Evolutionary conservation across 2,888 invertebrate genomes (phyloP), one percentile per base, ranked within the genome.

Genomic region (Lithophane leautieri): DNA sequence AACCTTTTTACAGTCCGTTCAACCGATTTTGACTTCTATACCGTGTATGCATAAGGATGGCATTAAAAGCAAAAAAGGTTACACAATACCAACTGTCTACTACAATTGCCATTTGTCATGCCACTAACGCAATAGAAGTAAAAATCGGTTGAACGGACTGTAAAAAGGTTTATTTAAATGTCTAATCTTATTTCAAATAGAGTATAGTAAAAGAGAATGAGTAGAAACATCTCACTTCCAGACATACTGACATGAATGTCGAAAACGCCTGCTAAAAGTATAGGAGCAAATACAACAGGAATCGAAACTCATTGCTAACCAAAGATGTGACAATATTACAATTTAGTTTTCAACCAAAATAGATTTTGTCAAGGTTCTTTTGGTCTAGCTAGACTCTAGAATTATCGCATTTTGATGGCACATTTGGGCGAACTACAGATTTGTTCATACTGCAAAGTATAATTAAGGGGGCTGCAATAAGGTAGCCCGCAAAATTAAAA

Each of bases 281-380:
- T 61, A 50, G 9, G 6, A 69, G 44, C 44, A 62, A 68, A 62
- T 11, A 60, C 34, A 56, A 42, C 2, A 61, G 54, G 28, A 78
- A 76, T 56, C 19, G 19, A 40, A 47, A 78, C 2, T 58, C 54
- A 34, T 52, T 78, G 71, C 56, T 78, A 34, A 62, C 28, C 22
- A 56, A 71, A 42, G 25, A 56, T 40, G 40, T 42, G 11, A 44
- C 58, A 50, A 42, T 58, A n/a, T 14, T 52, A 52, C 22, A 65
- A 52, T 58, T 58, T 16, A 11, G n/a, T 34, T 71, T 70, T 65
- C 25, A 42, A 78, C 63, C 42, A 63, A 77, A 77, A 78, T 78
- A 78, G 72, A 63, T 70, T 70, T 50, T n/a, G n/a, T 42, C 62
- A 70, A 78, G 54, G 78, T 56, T 14, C 3, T 25, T 50, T 11